Base-by-base conservation (phyloP, 2,113 vertebrate genomes). In the Trogon melanurus region DNA sequence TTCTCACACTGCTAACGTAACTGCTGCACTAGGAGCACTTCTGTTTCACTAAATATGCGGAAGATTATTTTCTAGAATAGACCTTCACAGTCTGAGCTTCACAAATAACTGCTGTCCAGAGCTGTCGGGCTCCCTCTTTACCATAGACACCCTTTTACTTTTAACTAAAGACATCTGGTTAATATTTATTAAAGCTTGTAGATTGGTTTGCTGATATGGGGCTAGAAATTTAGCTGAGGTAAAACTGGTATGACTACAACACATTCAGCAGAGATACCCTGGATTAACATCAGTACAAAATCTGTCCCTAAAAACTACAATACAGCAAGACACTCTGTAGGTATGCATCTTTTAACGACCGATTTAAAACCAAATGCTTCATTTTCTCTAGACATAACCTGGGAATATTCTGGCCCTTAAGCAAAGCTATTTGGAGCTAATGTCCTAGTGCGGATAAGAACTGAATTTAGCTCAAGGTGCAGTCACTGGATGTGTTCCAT, bases 371-470 rank as follows among this genome's bases (percentile, higher is more conserved):
- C 27, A 48, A 87, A 79, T 86, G 69, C 75, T 78, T 91, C 71
- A 32, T 89, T 74, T 91, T 70, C 64, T 50, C 23, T 50, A 29
- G 27, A 82, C 61, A 27, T 32, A 73, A 86, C 50, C 32, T 61
- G 78, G 84, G 53, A 93, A 94, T 95, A 88, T 47, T 79, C 54
- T 75, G 78, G 78, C 70, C 93, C 62, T 95, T 73, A 85, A 95
- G 74, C 70, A 91, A 91, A 91, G 67, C 65, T 80, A 75, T 92
- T 91, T 95, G 93, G 88, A 88, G 90, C 44, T 78, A 78, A 78
- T 18, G 23, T 88, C 78, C 74, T 89, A 66, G 45, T 88, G 71
- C 90, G 88, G 85, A 74, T 88, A 93, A 88, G 79, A 91, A 81
- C 56, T 74, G 50, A 74, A 81, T 91, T 80, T 85, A 91, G 72